Conservation (phyloP, 2,888 invertebrate species). For the Abrostola tripartita region DNA sequence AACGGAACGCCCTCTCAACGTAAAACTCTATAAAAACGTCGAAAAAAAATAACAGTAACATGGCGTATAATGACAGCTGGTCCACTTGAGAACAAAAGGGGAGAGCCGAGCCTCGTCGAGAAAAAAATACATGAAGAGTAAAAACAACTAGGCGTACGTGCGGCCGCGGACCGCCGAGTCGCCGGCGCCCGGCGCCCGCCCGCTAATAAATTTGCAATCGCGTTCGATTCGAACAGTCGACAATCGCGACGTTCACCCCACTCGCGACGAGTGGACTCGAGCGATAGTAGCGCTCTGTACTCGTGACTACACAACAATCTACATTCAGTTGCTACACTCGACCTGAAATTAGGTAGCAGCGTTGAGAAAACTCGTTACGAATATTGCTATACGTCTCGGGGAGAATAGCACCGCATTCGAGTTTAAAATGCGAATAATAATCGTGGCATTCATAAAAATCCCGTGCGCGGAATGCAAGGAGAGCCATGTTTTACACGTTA, state of each 20-base stretch:
- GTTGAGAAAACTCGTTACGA: conserved; percentile 87
- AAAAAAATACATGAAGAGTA: conserved; percentile 87
- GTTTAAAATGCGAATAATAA: conserved; percentile 89
- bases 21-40: conserved; percentile 88
- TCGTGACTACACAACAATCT: conserved; percentile 57
- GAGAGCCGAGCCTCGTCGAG: conserved; percentile 86
- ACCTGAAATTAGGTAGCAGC: conserved; percentile 85
- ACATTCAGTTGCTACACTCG: conserved; percentile 72
- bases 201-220: conserved; percentile 87
- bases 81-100: conserved; percentile 89
- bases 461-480: conserved; percentile 86
- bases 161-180: conserved; percentile 65
- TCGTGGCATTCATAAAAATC: conserved; percentile 87
- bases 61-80: conserved; percentile 89
- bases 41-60: conserved; percentile 88
- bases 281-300: conserved; percentile 54
- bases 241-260: conserved; percentile 69
- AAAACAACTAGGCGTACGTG: conserved; percentile 84
- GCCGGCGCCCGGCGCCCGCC: conserved; percentile 74
- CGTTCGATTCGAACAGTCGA: conserved; percentile 77
- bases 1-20: conserved; percentile 86
- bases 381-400: conserved; percentile 87
- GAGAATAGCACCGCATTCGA: conserved; percentile 85
- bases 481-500: conserved; percentile 87
- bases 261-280: conserved; percentile 71